A percentile compares a stretch with the other conserved stretches of the same genome.
These are phyloP conservation scores for Megaceryle alcyon DNA, from an alignment of 2,797 vertebrate species.

Conservation along the genomic window DNA sequence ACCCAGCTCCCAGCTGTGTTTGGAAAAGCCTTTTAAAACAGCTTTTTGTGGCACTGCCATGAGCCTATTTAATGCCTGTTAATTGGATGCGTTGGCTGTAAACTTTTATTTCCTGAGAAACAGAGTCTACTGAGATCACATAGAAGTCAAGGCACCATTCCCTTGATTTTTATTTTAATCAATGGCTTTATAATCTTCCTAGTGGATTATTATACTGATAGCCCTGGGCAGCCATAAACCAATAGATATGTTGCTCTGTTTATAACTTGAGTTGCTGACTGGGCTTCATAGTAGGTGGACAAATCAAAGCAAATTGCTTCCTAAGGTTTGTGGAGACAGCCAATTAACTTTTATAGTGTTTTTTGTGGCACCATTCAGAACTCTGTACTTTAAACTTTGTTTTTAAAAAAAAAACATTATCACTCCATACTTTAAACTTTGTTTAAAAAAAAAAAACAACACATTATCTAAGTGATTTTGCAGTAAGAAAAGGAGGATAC, in stretches of 20 bases:
- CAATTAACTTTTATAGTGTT: neutral
- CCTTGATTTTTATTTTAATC: neutral
- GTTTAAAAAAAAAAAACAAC: neutral
- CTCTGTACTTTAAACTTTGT: neutral
- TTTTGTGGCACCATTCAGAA: neutral
- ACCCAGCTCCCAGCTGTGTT: neutral
- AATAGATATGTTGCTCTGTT: neutral
- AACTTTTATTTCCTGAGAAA: neutral
- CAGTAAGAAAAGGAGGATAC: neutral
- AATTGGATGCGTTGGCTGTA: neutral
- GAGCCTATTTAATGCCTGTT: neutral
- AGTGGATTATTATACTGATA: neutral
- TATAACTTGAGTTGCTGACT: neutral
- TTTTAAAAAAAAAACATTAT: neutral
- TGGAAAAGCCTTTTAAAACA: neutral
- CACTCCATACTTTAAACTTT: neutral
- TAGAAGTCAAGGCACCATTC: neutral
- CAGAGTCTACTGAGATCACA: neutral
- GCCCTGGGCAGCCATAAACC: neutral
- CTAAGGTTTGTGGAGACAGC: neutral
- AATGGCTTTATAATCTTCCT: neutral
- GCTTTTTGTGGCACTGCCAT: neutral
- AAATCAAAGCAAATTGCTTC: neutral
- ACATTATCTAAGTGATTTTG: neutral
- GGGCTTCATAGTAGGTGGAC: neutral